phyloP scores from a whole-genome alignment of 2,113 vertebrate species.

The Empidonax alnorum region DNA sequence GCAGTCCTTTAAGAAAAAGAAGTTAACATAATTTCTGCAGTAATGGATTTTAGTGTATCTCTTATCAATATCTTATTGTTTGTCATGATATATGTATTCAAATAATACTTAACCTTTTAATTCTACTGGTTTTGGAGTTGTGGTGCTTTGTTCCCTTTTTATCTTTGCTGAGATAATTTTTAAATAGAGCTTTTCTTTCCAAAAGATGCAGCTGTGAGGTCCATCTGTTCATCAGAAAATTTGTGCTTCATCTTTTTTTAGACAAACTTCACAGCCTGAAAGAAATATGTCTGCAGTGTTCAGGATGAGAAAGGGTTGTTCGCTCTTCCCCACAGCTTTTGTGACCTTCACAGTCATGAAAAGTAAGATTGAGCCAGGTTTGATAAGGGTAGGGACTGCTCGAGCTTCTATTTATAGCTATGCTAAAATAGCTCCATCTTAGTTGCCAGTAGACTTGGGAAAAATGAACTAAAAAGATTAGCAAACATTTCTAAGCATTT shows the following conservation, averaged over 20 bases:
- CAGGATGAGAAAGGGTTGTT: background rate
- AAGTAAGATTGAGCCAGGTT: slow-evolving; percentile 8
- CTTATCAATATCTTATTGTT: background rate
- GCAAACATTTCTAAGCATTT: background rate
- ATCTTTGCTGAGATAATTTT: slow-evolving; percentile 33
- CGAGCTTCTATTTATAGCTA: background rate
- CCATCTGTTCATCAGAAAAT: slow-evolving; percentile 54
- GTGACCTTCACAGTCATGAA: background rate
- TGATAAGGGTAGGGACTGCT: background rate
- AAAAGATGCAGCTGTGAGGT: slow-evolving; percentile 50
- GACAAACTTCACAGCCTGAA: background rate
- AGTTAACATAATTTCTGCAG: background rate
- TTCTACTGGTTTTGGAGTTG: background rate
- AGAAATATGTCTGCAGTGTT: background rate
- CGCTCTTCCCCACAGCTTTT: background rate
- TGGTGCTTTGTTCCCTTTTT: slow-evolving; percentile 26
- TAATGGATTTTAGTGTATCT: background rate
- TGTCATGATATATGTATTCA: background rate
- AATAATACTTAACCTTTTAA: background rate
- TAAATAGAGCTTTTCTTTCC: background rate
- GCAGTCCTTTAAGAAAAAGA: background rate
- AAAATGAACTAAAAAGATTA: background rate
- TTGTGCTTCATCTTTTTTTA: slow-evolving; percentile 38
- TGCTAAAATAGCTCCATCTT: background rate
- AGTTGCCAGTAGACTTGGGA: background rate